Percentiles rank a stretch among this genome's conserved stretches.
Conservation (phyloP, 2,113 vertebrate species). For the Rhinogobius similis region DNA sequence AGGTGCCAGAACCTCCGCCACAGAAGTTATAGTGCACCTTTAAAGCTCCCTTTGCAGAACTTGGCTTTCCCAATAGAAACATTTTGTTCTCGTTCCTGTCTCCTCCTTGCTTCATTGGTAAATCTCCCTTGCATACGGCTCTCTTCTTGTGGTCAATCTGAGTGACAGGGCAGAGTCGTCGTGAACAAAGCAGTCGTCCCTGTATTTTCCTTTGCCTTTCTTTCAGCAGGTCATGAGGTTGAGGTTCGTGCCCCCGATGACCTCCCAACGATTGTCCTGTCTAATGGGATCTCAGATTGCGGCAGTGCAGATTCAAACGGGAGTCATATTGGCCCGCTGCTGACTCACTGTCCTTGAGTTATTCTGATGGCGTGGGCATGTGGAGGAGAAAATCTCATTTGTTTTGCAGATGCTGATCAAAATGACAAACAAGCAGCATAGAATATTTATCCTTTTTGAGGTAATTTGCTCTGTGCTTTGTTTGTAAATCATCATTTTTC, state of each 20-base stretch:
- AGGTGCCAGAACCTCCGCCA: no score
- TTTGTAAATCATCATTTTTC: neutral
- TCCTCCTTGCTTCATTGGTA: constrained; percentile 6
- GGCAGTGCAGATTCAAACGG: constrained; percentile 50
- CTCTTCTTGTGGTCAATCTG: constrained; percentile 25
- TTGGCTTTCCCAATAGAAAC: no score
- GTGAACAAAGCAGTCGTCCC: constrained; percentile 12
- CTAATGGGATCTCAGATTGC: constrained; percentile 54
- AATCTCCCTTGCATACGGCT: constrained; percentile 3
- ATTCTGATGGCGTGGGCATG: constrained; percentile 35
- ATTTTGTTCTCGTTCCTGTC: no score
- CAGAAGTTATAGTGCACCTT: no score
- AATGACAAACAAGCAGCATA: constrained; percentile 1
- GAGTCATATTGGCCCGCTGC: constrained; percentile 42
- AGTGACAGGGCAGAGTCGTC: constrained; percentile 9
- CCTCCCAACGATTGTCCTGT: constrained; percentile 36
- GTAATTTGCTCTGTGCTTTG: neutral
- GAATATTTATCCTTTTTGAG: constrained; percentile 9
- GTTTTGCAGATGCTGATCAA: constrained; percentile 21
- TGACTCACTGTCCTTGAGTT: constrained; percentile 65
- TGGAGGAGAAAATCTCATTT: constrained; percentile 30
- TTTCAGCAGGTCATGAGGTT: constrained; percentile 36
- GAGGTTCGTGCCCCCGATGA: constrained; percentile 43
- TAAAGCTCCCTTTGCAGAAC: no score
- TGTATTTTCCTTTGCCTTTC: constrained; percentile 17